Percentiles rank a stretch among this genome's conserved stretches.
Evolutionary conservation across 2,797 vertebrate genomes (phyloP).

Genomic region (Acanthurus tractus): DNA sequence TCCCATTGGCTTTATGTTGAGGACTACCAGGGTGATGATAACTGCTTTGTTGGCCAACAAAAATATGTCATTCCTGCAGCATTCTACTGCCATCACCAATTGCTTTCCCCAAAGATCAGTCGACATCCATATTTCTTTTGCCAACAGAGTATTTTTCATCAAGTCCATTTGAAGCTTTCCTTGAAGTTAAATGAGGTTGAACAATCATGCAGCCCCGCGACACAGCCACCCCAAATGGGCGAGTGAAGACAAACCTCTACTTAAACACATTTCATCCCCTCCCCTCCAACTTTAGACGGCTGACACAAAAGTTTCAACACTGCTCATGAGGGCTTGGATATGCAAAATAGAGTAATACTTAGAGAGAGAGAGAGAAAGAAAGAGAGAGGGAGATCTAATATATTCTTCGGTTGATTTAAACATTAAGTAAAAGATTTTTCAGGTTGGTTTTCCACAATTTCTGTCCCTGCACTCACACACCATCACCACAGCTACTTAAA

Average conservation of each 20-base stretch:
- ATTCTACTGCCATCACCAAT: background rate
- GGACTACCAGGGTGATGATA: too few species aligned
- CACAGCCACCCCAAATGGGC: slow-evolving; percentile 59
- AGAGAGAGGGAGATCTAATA: too few species aligned
- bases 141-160: slow-evolving; percentile 67
- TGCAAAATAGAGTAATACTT: background rate
- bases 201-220: slow-evolving; percentile 44
- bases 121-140: slow-evolving; percentile 26
- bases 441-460: too few species aligned
- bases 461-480: too few species aligned
- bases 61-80: too few species aligned
- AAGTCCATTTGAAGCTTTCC: slow-evolving; percentile 57
- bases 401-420: slow-evolving; percentile 6
- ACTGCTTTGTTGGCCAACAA: too few species aligned
- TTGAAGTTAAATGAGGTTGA: slow-evolving; percentile 77
- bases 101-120: slow-evolving; percentile 25
- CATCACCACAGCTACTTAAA: background rate
- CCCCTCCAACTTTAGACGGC: slow-evolving; percentile 52
- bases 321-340: slow-evolving; percentile 30
- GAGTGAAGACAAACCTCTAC: slow-evolving; percentile 62
- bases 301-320: slow-evolving; percentile 74
- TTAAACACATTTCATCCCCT: slow-evolving; percentile 62
- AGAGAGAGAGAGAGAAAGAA: background rate
- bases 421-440: background rate
- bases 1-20: too few species aligned